Percentiles rank a stretch among this genome's conserved stretches.
These are phyloP conservation scores for Pristionchus entomophagus DNA, from an alignment of 2,888 invertebrate species.

Conservation along the genomic window DNA sequence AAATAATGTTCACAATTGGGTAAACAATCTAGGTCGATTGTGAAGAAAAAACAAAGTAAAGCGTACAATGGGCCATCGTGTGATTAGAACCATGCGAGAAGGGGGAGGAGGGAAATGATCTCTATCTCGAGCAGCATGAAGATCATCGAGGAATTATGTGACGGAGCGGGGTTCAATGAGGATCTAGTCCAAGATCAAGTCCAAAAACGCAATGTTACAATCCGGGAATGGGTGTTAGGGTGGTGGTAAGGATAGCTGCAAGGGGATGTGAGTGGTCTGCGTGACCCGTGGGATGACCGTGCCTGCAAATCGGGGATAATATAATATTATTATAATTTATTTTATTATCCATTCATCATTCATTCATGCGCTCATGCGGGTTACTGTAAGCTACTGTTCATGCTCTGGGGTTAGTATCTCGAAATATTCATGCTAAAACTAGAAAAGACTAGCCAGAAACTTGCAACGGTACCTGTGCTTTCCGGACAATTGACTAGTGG, in stretches of 20 bases:
- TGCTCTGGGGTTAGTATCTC: neutral
- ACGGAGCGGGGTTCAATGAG: neutral
- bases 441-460: neutral
- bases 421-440: neutral
- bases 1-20: neutral
- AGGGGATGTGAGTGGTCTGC: neutral
- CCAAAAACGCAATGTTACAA: neutral
- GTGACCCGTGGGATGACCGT: conserved; percentile 41
- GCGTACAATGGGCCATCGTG: conserved; percentile 52
- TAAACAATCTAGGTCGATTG: conserved; percentile 10
- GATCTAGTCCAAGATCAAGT: neutral
- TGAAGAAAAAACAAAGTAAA: conserved; percentile 29
- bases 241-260: neutral
- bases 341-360: neutral
- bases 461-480: neutral
- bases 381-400: conserved; percentile 10
- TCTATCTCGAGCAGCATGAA: conserved; percentile 47
- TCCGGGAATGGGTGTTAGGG: conserved; percentile 4
- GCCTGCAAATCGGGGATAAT: neutral
- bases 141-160: conserved; percentile 30
- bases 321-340: neutral
- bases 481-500: conserved; percentile 1
- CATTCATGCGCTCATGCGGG: neutral
- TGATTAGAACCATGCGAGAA: conserved; percentile 56
- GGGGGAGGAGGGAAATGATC: conserved; percentile 52